These are phyloP conservation scores for Teleopsis dalmanni DNA, from an alignment of 1,140 invertebrate species.

Conservation along the genomic window DNA sequence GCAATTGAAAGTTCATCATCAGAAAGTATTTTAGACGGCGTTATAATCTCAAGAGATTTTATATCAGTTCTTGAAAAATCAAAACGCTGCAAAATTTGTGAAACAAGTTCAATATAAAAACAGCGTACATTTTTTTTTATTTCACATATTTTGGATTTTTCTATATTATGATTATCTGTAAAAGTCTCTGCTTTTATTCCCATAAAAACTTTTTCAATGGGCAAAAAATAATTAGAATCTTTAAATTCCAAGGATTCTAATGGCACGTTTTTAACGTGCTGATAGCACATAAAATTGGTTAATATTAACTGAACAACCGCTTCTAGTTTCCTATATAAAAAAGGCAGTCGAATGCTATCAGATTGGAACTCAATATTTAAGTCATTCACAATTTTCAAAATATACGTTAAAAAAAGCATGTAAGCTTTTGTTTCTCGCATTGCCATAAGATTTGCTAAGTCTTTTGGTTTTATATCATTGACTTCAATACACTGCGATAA, in stretches of 20 bases:
- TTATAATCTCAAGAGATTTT: slow-evolving; percentile 1
- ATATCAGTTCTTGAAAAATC: not conserved
- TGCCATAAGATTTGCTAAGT: not conserved
- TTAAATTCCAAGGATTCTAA: not conserved
- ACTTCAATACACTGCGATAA: slow-evolving; percentile 3
- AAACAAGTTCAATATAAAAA: slow-evolving; percentile 10
- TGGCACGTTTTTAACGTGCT: not conserved
- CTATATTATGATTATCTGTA: not conserved
- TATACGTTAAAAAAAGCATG: slow-evolving; percentile 5
- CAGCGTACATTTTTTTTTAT: not conserved
- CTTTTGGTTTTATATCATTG: not conserved
- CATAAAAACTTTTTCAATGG: slow-evolving; percentile 6
- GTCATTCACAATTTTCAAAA: slow-evolving; percentile 8
- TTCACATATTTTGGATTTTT: not conserved
- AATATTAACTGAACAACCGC: slow-evolving; percentile 8
- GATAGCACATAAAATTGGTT: slow-evolving; percentile 3
- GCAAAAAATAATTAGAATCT: not conserved
- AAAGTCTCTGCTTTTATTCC: slow-evolving; percentile 7
- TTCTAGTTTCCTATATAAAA: slow-evolving; percentile 4
- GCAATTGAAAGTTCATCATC: not conserved
- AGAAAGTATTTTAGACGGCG: not conserved
- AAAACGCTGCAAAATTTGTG: not conserved
- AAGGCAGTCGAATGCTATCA: slow-evolving; percentile 4
- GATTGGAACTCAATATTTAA: slow-evolving; percentile 10
- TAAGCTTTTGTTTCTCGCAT: not conserved